These are phyloP conservation scores for Hydropsyche betteni DNA, from an alignment of 2,888 invertebrate species.

Conservation along the genomic window DNA sequence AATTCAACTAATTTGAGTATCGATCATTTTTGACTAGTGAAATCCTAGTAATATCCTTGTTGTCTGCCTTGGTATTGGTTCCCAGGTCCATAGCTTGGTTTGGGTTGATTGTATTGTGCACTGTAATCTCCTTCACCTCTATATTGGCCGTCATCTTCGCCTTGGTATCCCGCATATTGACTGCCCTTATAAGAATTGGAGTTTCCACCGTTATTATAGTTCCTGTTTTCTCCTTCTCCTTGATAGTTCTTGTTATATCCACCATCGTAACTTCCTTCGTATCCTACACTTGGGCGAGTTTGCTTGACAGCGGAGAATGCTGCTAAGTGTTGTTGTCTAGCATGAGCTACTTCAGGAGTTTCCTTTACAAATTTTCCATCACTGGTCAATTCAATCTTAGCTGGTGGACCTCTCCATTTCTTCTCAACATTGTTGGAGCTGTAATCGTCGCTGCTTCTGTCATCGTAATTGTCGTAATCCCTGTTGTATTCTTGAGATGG, in stretches of 20 bases:
- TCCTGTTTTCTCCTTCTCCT: slow-evolving; percentile 20
- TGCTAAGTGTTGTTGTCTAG: slow-evolving; percentile 48
- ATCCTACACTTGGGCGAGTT: slow-evolving; percentile 27
- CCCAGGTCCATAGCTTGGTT: slow-evolving; percentile 35
- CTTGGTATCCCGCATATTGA: background rate
- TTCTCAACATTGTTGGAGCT: slow-evolving; percentile 40
- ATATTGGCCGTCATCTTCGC: slow-evolving; percentile 43
- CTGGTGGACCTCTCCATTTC: slow-evolving; percentile 50
- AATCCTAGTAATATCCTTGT: slow-evolving; percentile 22
- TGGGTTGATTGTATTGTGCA: slow-evolving; percentile 36
- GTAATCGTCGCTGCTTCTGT: slow-evolving; percentile 37
- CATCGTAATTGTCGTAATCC: slow-evolving; percentile 49
- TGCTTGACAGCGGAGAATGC: slow-evolving; percentile 46
- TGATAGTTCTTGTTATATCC: slow-evolving; percentile 1
- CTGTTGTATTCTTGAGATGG: slow-evolving; percentile 39
- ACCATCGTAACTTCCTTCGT: slow-evolving; percentile 11
- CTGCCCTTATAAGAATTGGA: slow-evolving; percentile 36
- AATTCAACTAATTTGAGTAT: slow-evolving; percentile 1
- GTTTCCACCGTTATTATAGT: slow-evolving; percentile 36
- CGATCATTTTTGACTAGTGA: slow-evolving; percentile 4
- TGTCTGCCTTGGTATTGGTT: slow-evolving; percentile 41
- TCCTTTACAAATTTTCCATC: slow-evolving; percentile 52
- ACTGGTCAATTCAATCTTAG: slow-evolving; percentile 50
- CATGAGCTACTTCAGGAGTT: slow-evolving; percentile 50
- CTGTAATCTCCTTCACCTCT: slow-evolving; percentile 40